Percentiles rank a stretch among this genome's conserved stretches.
Conservation (phyloP, 1,140 invertebrate genomes). For the Stratiolaelaps scimitus region DNA sequence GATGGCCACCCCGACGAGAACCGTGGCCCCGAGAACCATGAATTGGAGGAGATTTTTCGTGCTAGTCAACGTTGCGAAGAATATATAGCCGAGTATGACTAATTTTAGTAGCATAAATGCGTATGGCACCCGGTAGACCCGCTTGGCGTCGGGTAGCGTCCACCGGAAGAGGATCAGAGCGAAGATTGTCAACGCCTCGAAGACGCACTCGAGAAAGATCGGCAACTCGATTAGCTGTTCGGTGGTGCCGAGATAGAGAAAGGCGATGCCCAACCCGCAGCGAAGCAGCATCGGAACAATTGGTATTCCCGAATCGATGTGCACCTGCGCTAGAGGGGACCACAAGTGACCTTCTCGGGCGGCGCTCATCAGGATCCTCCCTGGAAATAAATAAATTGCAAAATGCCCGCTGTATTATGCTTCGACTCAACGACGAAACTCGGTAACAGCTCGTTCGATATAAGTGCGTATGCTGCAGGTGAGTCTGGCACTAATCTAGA, state of each 20-base stretch:
- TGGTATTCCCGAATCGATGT: not conserved
- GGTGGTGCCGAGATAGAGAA: not conserved
- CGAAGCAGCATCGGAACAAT: not conserved
- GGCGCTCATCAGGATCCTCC: not conserved
- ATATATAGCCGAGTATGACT: not conserved
- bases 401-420: no score
- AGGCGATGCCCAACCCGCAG: not conserved
- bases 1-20: not conserved
- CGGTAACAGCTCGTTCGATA: no score
- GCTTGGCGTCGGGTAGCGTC: not conserved
- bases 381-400: no score
- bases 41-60: not conserved
- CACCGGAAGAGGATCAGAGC: conserved; percentile 4
- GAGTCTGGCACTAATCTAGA: no score
- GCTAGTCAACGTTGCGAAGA: not conserved
- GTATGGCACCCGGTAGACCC: not conserved
- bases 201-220: conserved; percentile 1
- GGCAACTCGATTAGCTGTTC: conserved; percentile 1
- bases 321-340: not conserved
- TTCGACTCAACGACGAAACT: no score
- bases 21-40: not conserved
- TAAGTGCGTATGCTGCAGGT: no score
- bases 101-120: not conserved
- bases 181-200: not conserved
- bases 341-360: not conserved